Evolutionary conservation across 2,888 invertebrate species (phyloP).

Genomic region (Papilio demoleus): DNA sequence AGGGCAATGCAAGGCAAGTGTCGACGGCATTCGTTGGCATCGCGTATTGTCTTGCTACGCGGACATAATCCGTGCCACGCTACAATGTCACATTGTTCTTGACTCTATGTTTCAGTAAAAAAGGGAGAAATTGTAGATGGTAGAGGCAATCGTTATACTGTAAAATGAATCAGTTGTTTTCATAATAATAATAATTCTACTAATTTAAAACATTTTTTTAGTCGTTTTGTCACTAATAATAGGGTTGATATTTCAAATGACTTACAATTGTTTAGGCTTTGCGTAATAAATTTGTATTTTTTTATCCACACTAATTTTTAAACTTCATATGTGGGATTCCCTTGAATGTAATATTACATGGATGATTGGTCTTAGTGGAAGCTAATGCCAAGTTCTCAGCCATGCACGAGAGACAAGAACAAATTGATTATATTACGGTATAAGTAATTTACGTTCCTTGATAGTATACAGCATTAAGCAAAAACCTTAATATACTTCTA

Average conservation of each 20-base stretch:
- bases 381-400: conserved; percentile 7
- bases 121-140: neutral
- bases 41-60: conserved; percentile 39
- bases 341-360: neutral
- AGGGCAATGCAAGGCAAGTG: conserved; percentile 19
- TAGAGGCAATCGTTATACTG: too few relatives aligned
- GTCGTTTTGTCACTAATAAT: too few relatives aligned
- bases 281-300: neutral
- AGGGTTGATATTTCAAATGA: too few relatives aligned
- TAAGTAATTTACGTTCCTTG: conserved; percentile 1
- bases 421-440: conserved; percentile 6
- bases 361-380: neutral
- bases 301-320: too few relatives aligned
- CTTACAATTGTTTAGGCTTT: too few relatives aligned
- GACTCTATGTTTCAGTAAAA: conserved; percentile 18
- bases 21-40: conserved; percentile 34
- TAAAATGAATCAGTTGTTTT: too few relatives aligned
- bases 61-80: conserved; percentile 51
- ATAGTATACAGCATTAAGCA: neutral
- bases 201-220: too few relatives aligned
- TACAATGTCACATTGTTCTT: conserved; percentile 55
- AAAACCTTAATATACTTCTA: conserved; percentile 1
- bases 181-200: too few relatives aligned
- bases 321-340: neutral
- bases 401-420: conserved; percentile 4